Percentiles rank a stretch among this genome's conserved stretches.
phyloP scores from a whole-genome alignment of 1,140 invertebrate genomes.

The Drosophila navojoa region DNA sequence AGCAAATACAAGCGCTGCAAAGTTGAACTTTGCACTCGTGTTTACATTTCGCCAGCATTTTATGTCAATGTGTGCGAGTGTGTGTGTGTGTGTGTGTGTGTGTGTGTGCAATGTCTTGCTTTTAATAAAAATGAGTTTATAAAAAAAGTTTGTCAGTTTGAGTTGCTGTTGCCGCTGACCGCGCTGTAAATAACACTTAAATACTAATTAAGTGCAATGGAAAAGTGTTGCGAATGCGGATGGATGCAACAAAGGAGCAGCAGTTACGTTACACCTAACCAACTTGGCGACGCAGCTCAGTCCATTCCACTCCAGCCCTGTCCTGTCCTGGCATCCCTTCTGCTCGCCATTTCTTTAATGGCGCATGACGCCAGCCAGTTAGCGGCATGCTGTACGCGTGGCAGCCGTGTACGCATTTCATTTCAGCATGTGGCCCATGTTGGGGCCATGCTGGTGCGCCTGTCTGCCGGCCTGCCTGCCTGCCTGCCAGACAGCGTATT shows the following conservation, averaged over 20 bases:
- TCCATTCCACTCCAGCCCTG: too few species aligned
- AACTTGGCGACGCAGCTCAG: not conserved
- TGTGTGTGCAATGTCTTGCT: not conserved
- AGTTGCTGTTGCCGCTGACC: not conserved
- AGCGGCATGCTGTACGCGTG: slow-evolving; percentile 40
- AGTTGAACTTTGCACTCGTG: slow-evolving; percentile 2
- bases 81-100: not conserved
- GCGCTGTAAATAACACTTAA: slow-evolving; percentile 50
- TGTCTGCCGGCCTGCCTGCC: not conserved
- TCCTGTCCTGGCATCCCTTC: too few species aligned
- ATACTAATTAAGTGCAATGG: slow-evolving; percentile 60
- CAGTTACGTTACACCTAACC: slow-evolving; percentile 25
- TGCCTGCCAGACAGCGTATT: slow-evolving; percentile 23
- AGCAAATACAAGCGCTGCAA: slow-evolving; percentile 1
- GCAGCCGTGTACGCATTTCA: slow-evolving; percentile 44
- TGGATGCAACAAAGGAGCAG: slow-evolving; percentile 26
- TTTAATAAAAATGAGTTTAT: slow-evolving; percentile 44
- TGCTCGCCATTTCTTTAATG: slow-evolving; percentile 11
- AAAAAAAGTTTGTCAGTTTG: slow-evolving; percentile 36
- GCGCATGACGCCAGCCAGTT: slow-evolving; percentile 35
- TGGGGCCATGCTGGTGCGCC: not conserved
- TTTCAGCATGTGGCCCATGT: slow-evolving; percentile 37
- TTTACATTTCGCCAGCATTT: not conserved
- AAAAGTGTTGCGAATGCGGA: slow-evolving; percentile 35
- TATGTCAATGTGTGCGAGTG: not conserved